phyloP scores from a whole-genome alignment of 1,140 invertebrate species.

The Agrilus planipennis region DNA sequence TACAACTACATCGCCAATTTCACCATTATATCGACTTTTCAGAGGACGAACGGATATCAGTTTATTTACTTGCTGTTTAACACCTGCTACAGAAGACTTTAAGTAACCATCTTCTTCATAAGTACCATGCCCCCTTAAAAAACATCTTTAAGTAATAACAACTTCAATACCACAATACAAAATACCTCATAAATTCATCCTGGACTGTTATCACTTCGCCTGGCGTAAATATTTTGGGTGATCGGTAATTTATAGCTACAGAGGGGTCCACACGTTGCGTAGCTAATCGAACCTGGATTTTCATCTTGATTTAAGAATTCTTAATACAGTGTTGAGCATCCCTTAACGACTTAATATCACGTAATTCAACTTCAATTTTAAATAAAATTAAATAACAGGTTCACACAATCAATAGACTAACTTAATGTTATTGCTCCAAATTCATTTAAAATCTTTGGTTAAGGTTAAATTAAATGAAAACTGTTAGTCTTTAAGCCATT shows the following conservation, averaged over 20 bases:
- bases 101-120: constrained; percentile 72
- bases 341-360: background rate
- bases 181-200: constrained; percentile 73
- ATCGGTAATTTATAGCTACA: constrained; percentile 41
- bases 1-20: constrained; percentile 95
- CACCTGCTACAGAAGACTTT: constrained; percentile 86
- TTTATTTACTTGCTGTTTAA: constrained; percentile 90
- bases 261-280: constrained; percentile 38
- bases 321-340: background rate
- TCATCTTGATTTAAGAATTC: constrained; percentile 17
- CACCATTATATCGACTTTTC: constrained; percentile 83
- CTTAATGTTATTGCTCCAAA: too few relatives aligned
- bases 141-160: constrained; percentile 8
- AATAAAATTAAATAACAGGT: too few relatives aligned
- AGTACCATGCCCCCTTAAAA: constrained; percentile 88
- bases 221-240: constrained; percentile 66
- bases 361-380: background rate
- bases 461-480: too few relatives aligned
- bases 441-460: too few relatives aligned
- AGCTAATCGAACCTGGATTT: constrained; percentile 37
- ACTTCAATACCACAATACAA: constrained; percentile 5
- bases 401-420: too few relatives aligned
- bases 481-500: too few relatives aligned
- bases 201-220: constrained; percentile 74
- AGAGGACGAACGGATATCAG: constrained; percentile 82